Conservation (phyloP, 2,113 vertebrate species). For the Cochlearius cochlearius region DNA sequence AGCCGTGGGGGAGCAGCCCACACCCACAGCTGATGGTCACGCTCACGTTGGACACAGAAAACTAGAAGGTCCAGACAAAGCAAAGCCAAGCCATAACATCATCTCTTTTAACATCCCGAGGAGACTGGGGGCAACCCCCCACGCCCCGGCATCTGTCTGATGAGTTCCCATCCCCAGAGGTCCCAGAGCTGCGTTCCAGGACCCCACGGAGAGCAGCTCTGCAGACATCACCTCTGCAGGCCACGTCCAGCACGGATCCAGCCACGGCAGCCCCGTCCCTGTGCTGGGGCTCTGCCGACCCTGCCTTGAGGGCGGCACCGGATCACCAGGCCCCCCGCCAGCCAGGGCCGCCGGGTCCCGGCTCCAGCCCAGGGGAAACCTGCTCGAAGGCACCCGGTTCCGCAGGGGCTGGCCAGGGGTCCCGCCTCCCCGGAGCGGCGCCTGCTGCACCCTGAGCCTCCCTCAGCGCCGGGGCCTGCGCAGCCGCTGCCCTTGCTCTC, state of each 20-base stretch:
- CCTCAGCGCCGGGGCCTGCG: rapidly evolving
- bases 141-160: rapidly evolving
- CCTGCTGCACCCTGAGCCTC: neutral
- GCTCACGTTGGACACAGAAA: neutral
- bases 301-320: too few species aligned
- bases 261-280: rapidly evolving
- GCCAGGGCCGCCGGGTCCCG: rapidly evolving
- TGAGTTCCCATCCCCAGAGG: neutral
- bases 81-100: neutral
- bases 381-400: neutral
- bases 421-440: neutral
- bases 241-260: neutral
- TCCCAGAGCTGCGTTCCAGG: neutral
- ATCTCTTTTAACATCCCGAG: neutral
- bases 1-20: rapidly evolving
- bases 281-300: neutral
- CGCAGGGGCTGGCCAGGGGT: neutral
- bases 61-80: neutral
- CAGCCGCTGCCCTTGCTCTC: neutral
- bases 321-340: neutral
- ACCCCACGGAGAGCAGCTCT: rapidly evolving
- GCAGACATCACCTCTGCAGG: neutral
- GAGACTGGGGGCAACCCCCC: too few species aligned
- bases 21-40: rapidly evolving
- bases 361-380: neutral